phyloP scores from a whole-genome alignment of 2,113 vertebrate species.

The Mormyrus iriodes region DNA sequence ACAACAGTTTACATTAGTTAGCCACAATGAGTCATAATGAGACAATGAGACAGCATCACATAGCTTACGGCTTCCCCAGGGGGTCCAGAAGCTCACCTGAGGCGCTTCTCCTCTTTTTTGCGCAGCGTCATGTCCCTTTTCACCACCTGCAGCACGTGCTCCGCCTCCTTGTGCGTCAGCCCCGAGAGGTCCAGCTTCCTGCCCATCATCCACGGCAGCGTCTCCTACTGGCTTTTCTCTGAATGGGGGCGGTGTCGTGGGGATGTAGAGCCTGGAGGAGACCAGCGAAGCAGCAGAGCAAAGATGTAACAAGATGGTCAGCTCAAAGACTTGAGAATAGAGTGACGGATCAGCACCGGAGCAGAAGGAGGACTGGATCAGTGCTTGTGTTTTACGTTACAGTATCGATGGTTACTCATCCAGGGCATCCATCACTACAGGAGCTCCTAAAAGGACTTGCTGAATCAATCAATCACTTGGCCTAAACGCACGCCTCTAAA shows the following conservation, averaged over 20 bases:
- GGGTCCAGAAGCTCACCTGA: constrained; percentile 66
- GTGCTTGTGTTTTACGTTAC: neutral
- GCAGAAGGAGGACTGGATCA: neutral
- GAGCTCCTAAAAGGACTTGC: neutral
- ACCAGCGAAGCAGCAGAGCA: neutral
- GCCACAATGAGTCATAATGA: neutral
- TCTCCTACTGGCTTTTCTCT: constrained; percentile 34
- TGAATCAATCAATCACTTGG: neutral
- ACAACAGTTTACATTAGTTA: neutral
- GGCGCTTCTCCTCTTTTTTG: constrained; percentile 86
- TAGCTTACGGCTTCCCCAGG: neutral
- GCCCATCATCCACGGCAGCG: constrained; percentile 65
- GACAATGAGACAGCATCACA: neutral
- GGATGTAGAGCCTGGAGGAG: constrained; percentile 38
- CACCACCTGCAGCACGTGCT: constrained; percentile 90
- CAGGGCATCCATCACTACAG: neutral
- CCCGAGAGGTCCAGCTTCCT: constrained; percentile 91
- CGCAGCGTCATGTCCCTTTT: constrained; percentile 90
- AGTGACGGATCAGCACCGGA: neutral
- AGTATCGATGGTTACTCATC: neutral
- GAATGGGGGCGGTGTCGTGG: constrained; percentile 43
- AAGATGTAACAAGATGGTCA: neutral
- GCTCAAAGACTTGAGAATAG: neutral
- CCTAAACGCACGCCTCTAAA: constrained; percentile 11
- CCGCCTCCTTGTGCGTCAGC: constrained; percentile 84